phyloP scores from a whole-genome alignment of 2,113 vertebrate species.

The Anolis sagrei region DNA sequence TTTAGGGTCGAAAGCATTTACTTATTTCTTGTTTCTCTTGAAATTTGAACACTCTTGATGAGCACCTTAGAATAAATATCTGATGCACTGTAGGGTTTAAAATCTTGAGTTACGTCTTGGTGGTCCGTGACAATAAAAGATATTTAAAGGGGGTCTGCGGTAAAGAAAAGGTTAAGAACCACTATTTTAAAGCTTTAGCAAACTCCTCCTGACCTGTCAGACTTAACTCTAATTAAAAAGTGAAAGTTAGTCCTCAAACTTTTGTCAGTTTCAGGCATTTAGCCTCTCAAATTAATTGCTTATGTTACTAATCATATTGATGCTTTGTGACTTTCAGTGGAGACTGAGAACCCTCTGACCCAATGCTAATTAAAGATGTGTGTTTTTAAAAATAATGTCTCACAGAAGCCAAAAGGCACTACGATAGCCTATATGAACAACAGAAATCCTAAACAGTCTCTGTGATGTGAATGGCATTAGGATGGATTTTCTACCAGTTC shows the following conservation, averaged over 20 bases:
- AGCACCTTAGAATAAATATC: too few species aligned
- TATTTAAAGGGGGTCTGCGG: too few species aligned
- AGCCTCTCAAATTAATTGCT: conserved; percentile 17
- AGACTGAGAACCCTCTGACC: neutral
- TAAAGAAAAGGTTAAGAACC: too few species aligned
- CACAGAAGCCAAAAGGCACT: conserved; percentile 14
- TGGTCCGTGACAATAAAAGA: too few species aligned
- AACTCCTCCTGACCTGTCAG: conserved; percentile 30
- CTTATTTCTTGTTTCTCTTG: too few species aligned
- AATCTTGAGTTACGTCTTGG: too few species aligned
- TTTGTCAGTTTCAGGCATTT: conserved; percentile 28
- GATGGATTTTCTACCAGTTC: neutral
- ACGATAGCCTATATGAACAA: neutral
- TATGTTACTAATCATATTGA: conserved; percentile 10
- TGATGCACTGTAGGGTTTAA: too few species aligned
- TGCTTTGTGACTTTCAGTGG: conserved; percentile 26
- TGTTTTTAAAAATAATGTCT: conserved; percentile 11
- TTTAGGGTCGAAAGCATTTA: too few species aligned
- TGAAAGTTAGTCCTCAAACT: conserved; percentile 39
- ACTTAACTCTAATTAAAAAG: conserved; percentile 51
- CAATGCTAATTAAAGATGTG: neutral
- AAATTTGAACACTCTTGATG: too few species aligned
- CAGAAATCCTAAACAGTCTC: neutral
- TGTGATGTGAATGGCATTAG: neutral
- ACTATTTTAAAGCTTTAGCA: neutral